These are phyloP conservation scores for Heterotis niloticus DNA, from an alignment of 2,113 vertebrate genomes.

Conservation along the genomic window DNA sequence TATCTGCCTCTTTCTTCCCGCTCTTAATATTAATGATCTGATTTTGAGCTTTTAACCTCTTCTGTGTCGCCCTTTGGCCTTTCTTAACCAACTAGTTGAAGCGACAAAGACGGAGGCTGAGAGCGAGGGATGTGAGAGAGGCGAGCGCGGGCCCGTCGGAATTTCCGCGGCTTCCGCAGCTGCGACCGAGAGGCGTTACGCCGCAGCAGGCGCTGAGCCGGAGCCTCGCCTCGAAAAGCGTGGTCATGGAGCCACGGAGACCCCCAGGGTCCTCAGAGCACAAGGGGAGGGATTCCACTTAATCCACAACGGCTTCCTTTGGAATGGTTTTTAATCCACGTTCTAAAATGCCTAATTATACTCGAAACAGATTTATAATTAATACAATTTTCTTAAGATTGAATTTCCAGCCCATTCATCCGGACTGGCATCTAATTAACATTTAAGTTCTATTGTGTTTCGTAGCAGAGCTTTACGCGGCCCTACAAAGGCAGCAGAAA, in stretches of 20 bases:
- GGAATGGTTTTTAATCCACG: constrained; percentile 21
- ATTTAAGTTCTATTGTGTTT: constrained; percentile 12
- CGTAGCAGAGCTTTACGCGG: constrained; percentile 10
- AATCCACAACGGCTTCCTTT: neutral
- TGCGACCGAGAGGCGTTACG: neutral
- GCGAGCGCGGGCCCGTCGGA: too few relatives aligned
- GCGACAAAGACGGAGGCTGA: too few relatives aligned
- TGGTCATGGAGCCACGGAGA: neutral
- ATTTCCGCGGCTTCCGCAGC: neutral
- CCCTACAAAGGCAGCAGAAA: constrained; percentile 8
- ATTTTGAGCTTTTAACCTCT: too few relatives aligned
- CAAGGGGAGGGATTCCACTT: neutral
- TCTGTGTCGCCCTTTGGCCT: too few relatives aligned
- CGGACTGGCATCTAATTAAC: constrained; percentile 25
- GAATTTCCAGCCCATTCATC: constrained; percentile 23
- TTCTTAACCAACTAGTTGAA: too few relatives aligned
- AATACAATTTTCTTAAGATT: constrained; percentile 26
- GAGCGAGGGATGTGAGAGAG: too few relatives aligned
- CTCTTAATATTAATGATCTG: too few relatives aligned
- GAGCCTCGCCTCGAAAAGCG: neutral
- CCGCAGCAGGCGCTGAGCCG: neutral
- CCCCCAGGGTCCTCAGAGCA: neutral
- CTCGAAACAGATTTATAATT: constrained; percentile 28
- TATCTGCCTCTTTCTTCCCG: too few relatives aligned
- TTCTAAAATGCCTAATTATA: constrained; percentile 21